Evolutionary conservation across 1,140 invertebrate genomes (phyloP).

Genomic region (Condylostylus longicornis): DNA sequence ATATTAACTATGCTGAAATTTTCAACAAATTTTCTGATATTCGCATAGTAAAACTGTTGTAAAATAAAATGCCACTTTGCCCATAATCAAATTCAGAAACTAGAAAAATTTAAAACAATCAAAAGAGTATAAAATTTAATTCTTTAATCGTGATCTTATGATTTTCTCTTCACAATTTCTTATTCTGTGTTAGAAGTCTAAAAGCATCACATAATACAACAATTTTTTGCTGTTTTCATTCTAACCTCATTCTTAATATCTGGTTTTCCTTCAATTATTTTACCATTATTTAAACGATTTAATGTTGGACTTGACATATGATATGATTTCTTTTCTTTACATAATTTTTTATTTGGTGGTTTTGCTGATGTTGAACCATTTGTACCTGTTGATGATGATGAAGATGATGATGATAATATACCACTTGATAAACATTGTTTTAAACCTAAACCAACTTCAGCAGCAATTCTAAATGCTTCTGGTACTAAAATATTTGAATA

Average conservation of each 20-base stretch:
- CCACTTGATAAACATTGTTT: slow-evolving; percentile 25
- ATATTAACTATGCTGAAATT: no score
- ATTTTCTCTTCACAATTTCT: no score
- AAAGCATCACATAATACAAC: slow-evolving; percentile 18
- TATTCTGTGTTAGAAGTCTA: no score
- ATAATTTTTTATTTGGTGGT: not conserved
- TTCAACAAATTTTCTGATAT: no score
- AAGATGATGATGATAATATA: slow-evolving; percentile 3
- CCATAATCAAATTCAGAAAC: no score
- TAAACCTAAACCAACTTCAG: slow-evolving; percentile 34
- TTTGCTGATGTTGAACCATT: not conserved
- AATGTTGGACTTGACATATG: not conserved
- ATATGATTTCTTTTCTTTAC: slow-evolving; percentile 1
- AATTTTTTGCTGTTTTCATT: slow-evolving; percentile 18
- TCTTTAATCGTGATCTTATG: no score
- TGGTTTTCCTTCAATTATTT: slow-evolving; percentile 16
- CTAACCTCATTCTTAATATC: slow-evolving; percentile 19
- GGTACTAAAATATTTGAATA: slow-evolving; percentile 31
- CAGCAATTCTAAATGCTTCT: slow-evolving; percentile 38
- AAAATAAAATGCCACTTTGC: no score
- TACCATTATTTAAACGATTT: no score
- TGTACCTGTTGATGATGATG: no score
- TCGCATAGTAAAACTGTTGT: no score
- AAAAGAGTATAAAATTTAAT: no score
- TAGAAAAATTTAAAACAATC: no score